Evolutionary conservation across 2,888 invertebrate species (phyloP), one percentile per base, ranked within the genome.

Genomic region (Andrena chrysosceles): DNA sequence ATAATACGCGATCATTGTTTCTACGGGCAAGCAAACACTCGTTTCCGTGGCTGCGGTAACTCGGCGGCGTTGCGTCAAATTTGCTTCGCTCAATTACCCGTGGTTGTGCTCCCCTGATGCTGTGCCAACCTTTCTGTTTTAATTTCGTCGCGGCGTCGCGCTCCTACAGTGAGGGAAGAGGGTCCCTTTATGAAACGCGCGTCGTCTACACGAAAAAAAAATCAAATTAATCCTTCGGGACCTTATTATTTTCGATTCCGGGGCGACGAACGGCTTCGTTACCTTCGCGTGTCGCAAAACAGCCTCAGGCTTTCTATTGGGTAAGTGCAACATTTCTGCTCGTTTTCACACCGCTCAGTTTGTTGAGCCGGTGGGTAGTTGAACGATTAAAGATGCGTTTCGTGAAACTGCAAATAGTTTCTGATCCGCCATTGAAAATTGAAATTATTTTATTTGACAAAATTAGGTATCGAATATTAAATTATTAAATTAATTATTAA

Each of bases 1-100:
- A 69, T 75, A 84, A 79, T 60, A 64, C 67, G 77, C 79, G 76
- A 86, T 86, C 87, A 77, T 77, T 86, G 82, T 85, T 79, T 83
- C 79, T 72, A 74, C 48, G 70, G 64, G 71, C 52, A 33, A 7
- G 42, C 62, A 35, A 62, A 48, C 73, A 64, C 59, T 68, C 74
- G 68, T 74, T 78, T 62, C 70, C 67, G 56, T 31, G 72, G 42
- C 35, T 20, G n/a, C 64, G 66, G 76, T 62, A 72, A 71, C 54
- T 52, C 72, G 63, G 60, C 82, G 84, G 63, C 63, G 84, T 79
- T 75, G 69, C 75, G 77, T 85, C 85, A 80, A 83, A 86, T 86
- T 86, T 86, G 75, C 79, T 85, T 85, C 77, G 79, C 72, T 77
- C 86, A 86, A 86, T 86, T 86, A 86, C 72, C 84, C 81, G 68